Percentiles rank a stretch among this genome's conserved stretches.
phyloP scores from a whole-genome alignment of 2,888 invertebrate species.

The Artemia sinica region DNA sequence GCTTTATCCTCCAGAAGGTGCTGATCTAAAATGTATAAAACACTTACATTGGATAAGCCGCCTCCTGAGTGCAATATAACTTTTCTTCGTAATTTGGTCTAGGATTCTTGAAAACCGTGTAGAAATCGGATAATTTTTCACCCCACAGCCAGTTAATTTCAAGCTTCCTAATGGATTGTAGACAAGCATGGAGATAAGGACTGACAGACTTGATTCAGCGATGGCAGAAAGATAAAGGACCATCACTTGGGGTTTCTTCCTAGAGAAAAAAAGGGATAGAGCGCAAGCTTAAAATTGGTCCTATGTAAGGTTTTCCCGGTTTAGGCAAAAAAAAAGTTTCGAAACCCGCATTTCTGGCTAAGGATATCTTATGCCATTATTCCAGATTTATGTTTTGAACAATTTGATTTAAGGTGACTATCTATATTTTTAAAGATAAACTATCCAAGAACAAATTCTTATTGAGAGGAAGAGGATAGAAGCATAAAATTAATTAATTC shows the following conservation, averaged over 20 bases:
- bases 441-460: too few species aligned
- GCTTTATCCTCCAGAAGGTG: too few species aligned
- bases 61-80: slow-evolving; percentile 88
- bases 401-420: too few species aligned
- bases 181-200: slow-evolving; percentile 55
- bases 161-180: slow-evolving; percentile 64
- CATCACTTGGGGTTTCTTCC: slow-evolving; percentile 54
- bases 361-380: too few species aligned
- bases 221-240: slow-evolving; percentile 63
- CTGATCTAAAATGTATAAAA: slow-evolving; percentile 22
- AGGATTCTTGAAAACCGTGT: slow-evolving; percentile 84
- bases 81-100: slow-evolving; percentile 72
- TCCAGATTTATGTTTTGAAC: too few species aligned
- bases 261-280: slow-evolving; percentile 29
- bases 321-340: too few species aligned
- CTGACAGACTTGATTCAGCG: slow-evolving; percentile 57
- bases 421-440: too few species aligned
- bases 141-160: slow-evolving; percentile 55
- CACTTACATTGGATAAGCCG: slow-evolving; percentile 86
- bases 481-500: too few species aligned
- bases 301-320: too few species aligned
- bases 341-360: too few species aligned
- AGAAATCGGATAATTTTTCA: slow-evolving; percentile 80
- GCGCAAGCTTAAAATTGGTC: too few species aligned
- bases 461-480: too few species aligned